Evolutionary conservation across 1,140 invertebrate genomes (phyloP).

Genomic region (Scaptodrosophila lebanonensis): DNA sequence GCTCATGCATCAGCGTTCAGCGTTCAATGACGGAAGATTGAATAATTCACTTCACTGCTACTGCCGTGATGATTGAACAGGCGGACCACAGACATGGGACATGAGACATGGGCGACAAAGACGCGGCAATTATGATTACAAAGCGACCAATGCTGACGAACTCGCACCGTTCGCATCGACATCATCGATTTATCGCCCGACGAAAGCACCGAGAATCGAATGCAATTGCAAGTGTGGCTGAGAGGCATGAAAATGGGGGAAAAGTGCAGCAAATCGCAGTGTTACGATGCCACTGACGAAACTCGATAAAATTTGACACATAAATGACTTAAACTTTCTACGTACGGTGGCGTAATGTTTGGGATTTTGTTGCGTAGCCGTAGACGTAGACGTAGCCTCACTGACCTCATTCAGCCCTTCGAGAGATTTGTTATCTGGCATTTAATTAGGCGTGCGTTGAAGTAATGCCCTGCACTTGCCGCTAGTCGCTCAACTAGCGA

Average conservation of each 20-base stretch:
- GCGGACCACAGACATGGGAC: neutral
- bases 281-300: conserved; percentile 53
- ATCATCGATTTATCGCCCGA: conserved; percentile 27
- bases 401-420: conserved; percentile 50
- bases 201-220: conserved; percentile 20
- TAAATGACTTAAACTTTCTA: conserved; percentile 40
- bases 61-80: conserved; percentile 53
- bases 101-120: neutral
- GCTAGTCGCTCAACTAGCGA: too few species aligned
- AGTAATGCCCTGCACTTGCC: conserved; percentile 54
- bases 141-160: conserved; percentile 47
- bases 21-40: conserved; percentile 56
- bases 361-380: conserved; percentile 42
- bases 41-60: conserved; percentile 51
- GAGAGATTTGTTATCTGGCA: conserved; percentile 56
- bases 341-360: conserved; percentile 41
- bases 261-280: conserved; percentile 65
- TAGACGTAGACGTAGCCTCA: conserved; percentile 22
- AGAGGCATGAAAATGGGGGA: conserved; percentile 48
- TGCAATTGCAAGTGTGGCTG: conserved; percentile 35
- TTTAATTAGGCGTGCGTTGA: conserved; percentile 66
- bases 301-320: conserved; percentile 41
- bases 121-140: conserved; percentile 51
- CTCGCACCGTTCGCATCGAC: conserved; percentile 18
- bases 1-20: neutral